Base-by-base conservation (phyloP, 2,113 vertebrate species). In the Perca schrenkii region DNA sequence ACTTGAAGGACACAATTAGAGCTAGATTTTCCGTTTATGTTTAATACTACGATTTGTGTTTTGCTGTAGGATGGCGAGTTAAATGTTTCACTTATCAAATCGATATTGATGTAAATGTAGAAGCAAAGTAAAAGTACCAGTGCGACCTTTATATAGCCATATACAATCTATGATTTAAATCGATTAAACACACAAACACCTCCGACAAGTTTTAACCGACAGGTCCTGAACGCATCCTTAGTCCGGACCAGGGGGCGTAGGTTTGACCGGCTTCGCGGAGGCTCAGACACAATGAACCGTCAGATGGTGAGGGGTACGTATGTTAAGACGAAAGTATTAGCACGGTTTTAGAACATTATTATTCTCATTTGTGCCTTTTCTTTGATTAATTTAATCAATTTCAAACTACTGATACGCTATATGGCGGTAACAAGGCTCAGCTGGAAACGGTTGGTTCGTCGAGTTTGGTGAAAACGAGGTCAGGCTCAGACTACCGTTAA, bases 231-330 rank as follows among this genome's bases (percentile, higher is more conserved):
- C 64, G 89, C 92, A 36, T 6, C 90, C 0, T 43, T 2, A 58
- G 80, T 82, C 86, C 84, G 86, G 83, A 81, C 88, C 84, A 88
- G 95, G 93, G 94, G 94, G 94, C 93, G 95, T 95, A 93, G 93
- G 93, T 93, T 95, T 90, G 89, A 93, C 95, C 95, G 95, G 95
- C 94, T 95, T 87, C 88, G 86, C 80, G 0, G 71, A 75, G 76
- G 73, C 85, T 92, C 94, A 94, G 94, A 96, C 95, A 96, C 95
- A 96, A 96, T 96, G 95, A 95, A 81, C 91, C 91, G 89, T 92
- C 91, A 90, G 86, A 87, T 85, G 17, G 90, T 78, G 85, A 87
- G 87, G 79, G 86, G 77, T 63, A 86, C 89, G 84, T 93, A 82
- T 82, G 91, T 88, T 80, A 87, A 88, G 46, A 69, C 67, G 49